These are phyloP conservation scores for Plebejus anna DNA, from an alignment of 2,888 invertebrate genomes.

Conservation along the genomic window DNA sequence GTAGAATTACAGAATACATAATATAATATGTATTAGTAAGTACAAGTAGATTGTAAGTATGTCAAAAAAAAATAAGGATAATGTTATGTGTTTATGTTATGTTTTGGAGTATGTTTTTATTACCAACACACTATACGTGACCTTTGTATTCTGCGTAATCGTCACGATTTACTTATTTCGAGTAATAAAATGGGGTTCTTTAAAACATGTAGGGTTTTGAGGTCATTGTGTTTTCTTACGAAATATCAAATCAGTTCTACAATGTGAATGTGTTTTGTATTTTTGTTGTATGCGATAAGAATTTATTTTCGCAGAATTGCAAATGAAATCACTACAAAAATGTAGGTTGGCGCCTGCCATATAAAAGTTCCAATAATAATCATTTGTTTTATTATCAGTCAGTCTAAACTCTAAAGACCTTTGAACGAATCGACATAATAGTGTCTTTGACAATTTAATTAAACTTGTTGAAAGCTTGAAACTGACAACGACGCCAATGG, in stretches of 20 bases:
- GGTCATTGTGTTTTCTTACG: neutral
- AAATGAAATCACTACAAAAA: neutral
- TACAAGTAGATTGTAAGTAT: neutral
- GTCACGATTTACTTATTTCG: constrained; percentile 2
- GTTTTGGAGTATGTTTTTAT: neutral
- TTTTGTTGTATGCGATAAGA: neutral
- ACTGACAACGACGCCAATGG: neutral
- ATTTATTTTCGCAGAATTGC: constrained; percentile 4
- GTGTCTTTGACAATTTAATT: neutral
- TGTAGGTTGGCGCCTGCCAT: neutral
- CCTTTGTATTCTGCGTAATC: constrained; percentile 4
- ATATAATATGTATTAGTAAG: too few relatives aligned
- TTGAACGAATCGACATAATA: neutral
- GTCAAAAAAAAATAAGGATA: neutral
- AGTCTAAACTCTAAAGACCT: neutral
- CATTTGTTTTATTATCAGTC: neutral
- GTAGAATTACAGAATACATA: neutral
- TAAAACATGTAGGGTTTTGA: neutral
- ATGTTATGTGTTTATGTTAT: neutral
- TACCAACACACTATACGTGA: neutral
- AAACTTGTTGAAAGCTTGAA: neutral
- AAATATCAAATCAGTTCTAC: neutral
- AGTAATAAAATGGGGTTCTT: constrained; percentile 1
- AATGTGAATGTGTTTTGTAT: constrained; percentile 8
- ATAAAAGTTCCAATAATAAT: neutral